These are phyloP conservation scores for Lichenostomus cassidix DNA, from an alignment of 2,113 vertebrate genomes.

Conservation along the genomic window DNA sequence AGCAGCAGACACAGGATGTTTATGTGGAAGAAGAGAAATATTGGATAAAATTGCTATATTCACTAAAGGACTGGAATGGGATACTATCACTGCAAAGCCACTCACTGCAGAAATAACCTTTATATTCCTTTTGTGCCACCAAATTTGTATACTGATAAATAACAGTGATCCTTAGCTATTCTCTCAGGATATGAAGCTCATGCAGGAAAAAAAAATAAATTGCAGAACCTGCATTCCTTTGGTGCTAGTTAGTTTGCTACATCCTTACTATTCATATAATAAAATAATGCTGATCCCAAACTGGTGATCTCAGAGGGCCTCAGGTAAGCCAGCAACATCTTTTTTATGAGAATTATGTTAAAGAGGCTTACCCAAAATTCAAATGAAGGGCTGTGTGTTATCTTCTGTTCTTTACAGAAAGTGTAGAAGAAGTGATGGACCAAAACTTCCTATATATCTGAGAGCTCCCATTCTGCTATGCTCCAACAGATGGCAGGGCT, in stretches of 20 bases:
- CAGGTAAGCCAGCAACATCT: constrained; percentile 63
- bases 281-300: neutral
- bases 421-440: constrained; percentile 42
- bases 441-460: constrained; percentile 42
- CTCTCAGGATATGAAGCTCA: neutral
- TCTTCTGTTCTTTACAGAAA: constrained; percentile 59
- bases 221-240: neutral
- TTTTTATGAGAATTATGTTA: constrained; percentile 48
- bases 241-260: neutral
- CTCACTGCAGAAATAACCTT: neutral
- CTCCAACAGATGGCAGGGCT: constrained; percentile 49
- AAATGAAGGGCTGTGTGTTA: constrained; percentile 48
- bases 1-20: neutral
- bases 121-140: neutral
- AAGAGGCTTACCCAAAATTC: constrained; percentile 53
- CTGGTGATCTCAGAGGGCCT: constrained; percentile 24
- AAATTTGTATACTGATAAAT: neutral
- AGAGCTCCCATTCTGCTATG: constrained; percentile 45
- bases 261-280: neutral
- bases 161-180: neutral
- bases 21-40: neutral
- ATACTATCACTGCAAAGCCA: neutral
- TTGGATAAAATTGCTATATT: neutral
- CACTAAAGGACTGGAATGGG: neutral
- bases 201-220: neutral